Evolutionary conservation across 2,888 invertebrate species (phyloP), one percentile per base, ranked within the genome.

Genomic region (Aethes cnicana): DNA sequence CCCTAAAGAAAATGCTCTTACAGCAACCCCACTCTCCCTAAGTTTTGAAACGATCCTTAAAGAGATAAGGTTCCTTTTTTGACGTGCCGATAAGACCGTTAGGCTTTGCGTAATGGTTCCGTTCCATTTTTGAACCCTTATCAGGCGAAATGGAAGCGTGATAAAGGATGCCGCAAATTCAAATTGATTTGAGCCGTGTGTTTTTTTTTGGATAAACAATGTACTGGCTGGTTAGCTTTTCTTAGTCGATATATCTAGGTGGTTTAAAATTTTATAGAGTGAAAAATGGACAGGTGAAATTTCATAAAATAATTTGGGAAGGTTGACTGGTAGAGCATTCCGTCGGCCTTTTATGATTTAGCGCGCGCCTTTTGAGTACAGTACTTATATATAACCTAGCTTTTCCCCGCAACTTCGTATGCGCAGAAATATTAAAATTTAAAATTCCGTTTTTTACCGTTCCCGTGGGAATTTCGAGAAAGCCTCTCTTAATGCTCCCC

Each of bases 61-160:
- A 17, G 9, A 43, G 44, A 36, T 46, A 46, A 46, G 35, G 26
- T 2, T 35, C 12, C 9, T 43, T 47, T 47, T 37, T 35, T 28
- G 47, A 37, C 47, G 47, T 3, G 20, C 20, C 28, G 47, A 47
- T 47, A 37, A 42, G 26, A 28, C 28, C 12, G 26, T 11, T 11
- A 47, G 47, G 32, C 28, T 47, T 35, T 18, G 17, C 47, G 47
- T 47, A 47, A 47, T 28, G 36, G 47, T n/a, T 14, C 20, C 36
- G 14, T 47, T 47, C 47, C 28, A 47, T 47, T 47, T 42, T 21
- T 47, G 47, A 37, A 47, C 47, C 47, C 28, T 47, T 47, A 47
- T 47, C 47, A 47, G 28, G 11, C 18, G 25, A 26, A 37, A 43
- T 14, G 43, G 21, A 43, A 21, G 32, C 32, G 26, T 43, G 30